Conservation (phyloP, 2,888 invertebrate species). For the Meteorus cinctellus region DNA sequence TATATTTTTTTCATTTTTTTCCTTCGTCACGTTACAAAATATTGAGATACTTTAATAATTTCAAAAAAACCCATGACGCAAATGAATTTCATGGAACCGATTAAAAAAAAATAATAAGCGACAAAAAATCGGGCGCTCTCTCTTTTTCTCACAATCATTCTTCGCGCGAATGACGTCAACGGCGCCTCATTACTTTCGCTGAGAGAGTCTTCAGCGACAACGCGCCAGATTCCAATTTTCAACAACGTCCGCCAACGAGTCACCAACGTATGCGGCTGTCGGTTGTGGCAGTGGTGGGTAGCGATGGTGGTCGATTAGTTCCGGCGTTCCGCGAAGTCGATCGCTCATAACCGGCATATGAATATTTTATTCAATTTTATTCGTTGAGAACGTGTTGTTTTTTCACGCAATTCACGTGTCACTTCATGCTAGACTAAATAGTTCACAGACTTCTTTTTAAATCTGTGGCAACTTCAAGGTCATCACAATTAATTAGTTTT, state of each 20-base stretch:
- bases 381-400: neutral
- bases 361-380: neutral
- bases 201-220: conserved; percentile 48
- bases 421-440: no score
- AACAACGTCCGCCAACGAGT: conserved; percentile 6
- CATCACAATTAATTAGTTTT: no score
- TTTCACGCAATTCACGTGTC: neutral
- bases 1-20: neutral
- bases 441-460: no score
- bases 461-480: no score
- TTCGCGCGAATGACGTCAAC: conserved; percentile 60
- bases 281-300: neutral
- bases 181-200: conserved; percentile 60
- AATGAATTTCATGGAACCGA: neutral
- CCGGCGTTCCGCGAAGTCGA: conserved; percentile 29
- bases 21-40: neutral
- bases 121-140: conserved; percentile 9
- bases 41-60: neutral
- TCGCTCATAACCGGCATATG: neutral
- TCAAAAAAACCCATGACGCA: conserved; percentile 5
- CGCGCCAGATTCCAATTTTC: conserved; percentile 28
- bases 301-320: conserved; percentile 20
- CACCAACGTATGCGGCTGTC: neutral
- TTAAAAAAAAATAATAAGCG: neutral
- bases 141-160: conserved; percentile 2